Percentiles rank a stretch among this genome's conserved stretches.
These are phyloP conservation scores for Verasper variegatus DNA, from an alignment of 2,113 vertebrate genomes.

Conservation along the genomic window DNA sequence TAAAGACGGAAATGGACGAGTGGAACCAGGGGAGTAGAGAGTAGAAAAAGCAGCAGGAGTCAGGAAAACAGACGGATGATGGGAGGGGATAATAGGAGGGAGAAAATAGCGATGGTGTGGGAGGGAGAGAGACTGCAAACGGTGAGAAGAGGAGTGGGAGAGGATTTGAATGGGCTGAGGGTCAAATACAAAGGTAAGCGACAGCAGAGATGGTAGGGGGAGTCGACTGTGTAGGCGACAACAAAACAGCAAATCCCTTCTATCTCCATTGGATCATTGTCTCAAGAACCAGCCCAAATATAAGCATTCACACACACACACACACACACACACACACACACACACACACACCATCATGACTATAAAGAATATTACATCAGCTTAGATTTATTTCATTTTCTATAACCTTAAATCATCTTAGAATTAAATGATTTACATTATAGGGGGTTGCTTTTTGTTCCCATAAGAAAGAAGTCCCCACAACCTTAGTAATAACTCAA, in stretches of 20 bases:
- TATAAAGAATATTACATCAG: no score
- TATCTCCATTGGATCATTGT: slow-evolving; percentile 38
- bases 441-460: not conserved
- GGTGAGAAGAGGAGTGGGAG: slow-evolving; percentile 25
- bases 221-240: slow-evolving; percentile 8
- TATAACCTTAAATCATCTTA: not conserved
- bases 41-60: slow-evolving; percentile 35
- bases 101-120: slow-evolving; percentile 34
- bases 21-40: slow-evolving; percentile 46
- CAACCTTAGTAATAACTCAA: not conserved
- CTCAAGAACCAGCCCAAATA: slow-evolving; percentile 41
- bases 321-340: not conserved
- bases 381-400: no score
- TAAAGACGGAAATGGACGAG: slow-evolving; percentile 42
- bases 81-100: slow-evolving; percentile 33
- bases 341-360: no score
- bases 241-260: slow-evolving; percentile 51
- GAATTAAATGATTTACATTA: not conserved
- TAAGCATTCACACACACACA: not conserved
- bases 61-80: slow-evolving; percentile 43
- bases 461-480: not conserved
- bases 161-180: slow-evolving; percentile 50
- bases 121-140: slow-evolving; percentile 28
- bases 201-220: slow-evolving; percentile 28
- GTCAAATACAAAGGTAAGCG: slow-evolving; percentile 56